Conservation (phyloP, 1,140 invertebrate genomes). For the Nymphalis io region DNA sequence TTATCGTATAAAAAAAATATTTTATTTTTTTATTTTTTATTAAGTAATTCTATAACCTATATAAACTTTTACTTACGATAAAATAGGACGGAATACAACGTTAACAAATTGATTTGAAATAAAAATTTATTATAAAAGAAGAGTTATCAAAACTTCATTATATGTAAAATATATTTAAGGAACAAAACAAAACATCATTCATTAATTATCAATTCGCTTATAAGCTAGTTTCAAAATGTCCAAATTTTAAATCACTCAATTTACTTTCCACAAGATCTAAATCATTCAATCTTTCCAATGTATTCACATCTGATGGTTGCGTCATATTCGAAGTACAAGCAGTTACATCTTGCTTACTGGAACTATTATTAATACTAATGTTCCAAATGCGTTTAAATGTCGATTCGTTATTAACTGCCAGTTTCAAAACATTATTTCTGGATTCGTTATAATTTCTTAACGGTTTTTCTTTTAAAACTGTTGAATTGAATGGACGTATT, state of each 20-base stretch:
- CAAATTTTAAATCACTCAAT: constrained; percentile 61
- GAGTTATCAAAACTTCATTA: too few species aligned
- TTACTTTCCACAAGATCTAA: constrained; percentile 72
- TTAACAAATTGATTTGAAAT: background rate
- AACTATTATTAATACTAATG: constrained; percentile 47
- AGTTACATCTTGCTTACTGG: constrained; percentile 25
- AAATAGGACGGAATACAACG: background rate
- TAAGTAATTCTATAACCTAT: too few species aligned
- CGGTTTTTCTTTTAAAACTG: constrained; percentile 24
- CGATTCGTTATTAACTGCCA: constrained; percentile 56
- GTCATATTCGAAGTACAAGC: constrained; percentile 40
- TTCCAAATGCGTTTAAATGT: constrained; percentile 64
- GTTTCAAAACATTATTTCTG: constrained; percentile 48
- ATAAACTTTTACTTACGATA: background rate
- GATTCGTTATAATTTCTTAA: background rate
- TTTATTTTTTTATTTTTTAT: too few species aligned
- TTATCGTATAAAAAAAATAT: too few species aligned
- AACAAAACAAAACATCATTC: too few species aligned
- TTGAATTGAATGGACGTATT: constrained; percentile 29
- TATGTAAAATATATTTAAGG: too few species aligned
- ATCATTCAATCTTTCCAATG: constrained; percentile 73
- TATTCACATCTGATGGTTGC: constrained; percentile 65
- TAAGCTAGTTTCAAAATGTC: constrained; percentile 65
- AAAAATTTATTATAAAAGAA: too few species aligned
- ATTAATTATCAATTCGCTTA: constrained; percentile 32